phyloP scores from a whole-genome alignment of 2,113 vertebrate genomes.

The Oryzias woworae region DNA sequence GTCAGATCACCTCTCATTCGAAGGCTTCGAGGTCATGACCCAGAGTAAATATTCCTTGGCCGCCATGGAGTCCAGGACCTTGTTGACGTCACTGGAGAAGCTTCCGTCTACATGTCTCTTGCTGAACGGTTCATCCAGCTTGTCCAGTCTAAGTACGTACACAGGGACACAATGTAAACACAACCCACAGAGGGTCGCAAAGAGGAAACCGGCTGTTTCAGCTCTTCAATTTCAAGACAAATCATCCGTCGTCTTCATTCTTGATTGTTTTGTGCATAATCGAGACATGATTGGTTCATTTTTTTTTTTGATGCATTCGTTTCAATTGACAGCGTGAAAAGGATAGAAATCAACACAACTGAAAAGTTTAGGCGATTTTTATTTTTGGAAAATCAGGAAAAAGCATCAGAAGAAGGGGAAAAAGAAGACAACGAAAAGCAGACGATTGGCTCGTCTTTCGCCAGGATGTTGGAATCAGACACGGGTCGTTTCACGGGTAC shows the following conservation, averaged over 20 bases:
- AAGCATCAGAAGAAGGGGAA: slow-evolving; percentile 20
- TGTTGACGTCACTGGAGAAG: slow-evolving; percentile 95
- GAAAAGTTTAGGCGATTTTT: slow-evolving; percentile 78
- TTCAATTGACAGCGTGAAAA: slow-evolving; percentile 3
- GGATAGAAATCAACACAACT: slow-evolving; percentile 61
- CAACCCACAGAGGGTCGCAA: slow-evolving; percentile 4
- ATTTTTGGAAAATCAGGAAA: slow-evolving; percentile 69
- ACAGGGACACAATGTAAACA: slow-evolving; percentile 59
- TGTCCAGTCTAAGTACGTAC: slow-evolving; percentile 75
- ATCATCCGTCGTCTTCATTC: not conserved
- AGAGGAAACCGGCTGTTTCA: not conserved
- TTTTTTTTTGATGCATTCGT: not conserved
- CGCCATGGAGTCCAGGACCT: slow-evolving; percentile 91
- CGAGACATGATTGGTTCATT: slow-evolving; percentile 2
- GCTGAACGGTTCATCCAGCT: slow-evolving; percentile 68
- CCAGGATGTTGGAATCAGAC: slow-evolving; percentile 42
- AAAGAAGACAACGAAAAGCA: slow-evolving; percentile 27
- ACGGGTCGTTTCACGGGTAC: slow-evolving; percentile 22
- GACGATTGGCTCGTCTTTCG: slow-evolving; percentile 40
- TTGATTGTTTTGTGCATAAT: not conserved
- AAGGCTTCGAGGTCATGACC: slow-evolving; percentile 90
- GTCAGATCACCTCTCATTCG: slow-evolving; percentile 64
- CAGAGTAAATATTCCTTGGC: slow-evolving; percentile 94
- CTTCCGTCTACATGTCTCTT: slow-evolving; percentile 93
- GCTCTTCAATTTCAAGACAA: not conserved